Conservation (phyloP, 2,888 invertebrate species). For the Odontothrips loti region DNA sequence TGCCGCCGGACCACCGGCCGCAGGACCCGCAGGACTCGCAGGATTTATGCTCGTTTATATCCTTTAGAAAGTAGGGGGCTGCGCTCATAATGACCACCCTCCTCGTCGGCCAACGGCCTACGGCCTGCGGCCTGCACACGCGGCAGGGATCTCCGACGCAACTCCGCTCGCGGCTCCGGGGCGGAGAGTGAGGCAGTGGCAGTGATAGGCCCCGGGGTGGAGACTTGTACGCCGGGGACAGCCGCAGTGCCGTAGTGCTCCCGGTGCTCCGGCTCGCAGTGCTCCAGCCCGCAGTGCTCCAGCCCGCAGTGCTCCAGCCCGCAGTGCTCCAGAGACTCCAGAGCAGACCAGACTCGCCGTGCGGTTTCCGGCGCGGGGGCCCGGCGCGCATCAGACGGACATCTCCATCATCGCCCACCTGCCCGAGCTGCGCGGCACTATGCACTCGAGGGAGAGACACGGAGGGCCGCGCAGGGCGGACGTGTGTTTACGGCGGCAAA, state of each 20-base stretch:
- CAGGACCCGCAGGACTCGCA: no score
- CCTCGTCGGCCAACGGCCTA: no score
- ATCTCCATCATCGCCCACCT: constrained; percentile 7
- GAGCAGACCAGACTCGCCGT: no score
- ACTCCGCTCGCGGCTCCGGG: background rate
- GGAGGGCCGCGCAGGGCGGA: background rate
- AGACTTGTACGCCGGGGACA: background rate
- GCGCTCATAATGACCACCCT: background rate
- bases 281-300: no score
- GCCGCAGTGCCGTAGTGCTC: background rate
- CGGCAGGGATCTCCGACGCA: background rate
- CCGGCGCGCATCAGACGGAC: background rate
- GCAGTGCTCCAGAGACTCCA: no score
- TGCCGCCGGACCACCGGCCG: background rate
- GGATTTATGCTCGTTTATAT: background rate
- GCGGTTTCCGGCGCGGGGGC: no score
- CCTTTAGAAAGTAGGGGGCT: background rate
- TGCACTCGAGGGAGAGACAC: background rate
- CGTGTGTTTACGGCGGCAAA: background rate
- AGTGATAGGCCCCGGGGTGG: no score
- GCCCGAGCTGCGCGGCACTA: background rate
- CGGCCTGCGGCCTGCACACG: background rate
- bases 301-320: background rate
- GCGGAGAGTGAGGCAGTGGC: no score
- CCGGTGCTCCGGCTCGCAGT: no score